Evolutionary conservation across 2,797 vertebrate species (phyloP).

Genomic region (Sebastes diploproa): DNA sequence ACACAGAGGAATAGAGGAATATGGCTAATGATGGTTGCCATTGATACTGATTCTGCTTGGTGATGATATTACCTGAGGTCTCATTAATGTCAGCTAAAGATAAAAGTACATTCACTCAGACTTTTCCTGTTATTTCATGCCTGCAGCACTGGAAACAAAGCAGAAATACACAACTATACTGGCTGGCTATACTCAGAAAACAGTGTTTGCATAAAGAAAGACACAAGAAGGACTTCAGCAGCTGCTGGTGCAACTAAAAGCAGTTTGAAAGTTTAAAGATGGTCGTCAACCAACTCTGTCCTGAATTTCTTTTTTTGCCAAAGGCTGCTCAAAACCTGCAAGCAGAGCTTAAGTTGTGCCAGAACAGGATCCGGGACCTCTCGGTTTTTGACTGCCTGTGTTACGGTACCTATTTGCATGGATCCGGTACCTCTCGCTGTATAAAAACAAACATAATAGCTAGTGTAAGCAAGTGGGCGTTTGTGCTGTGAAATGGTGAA

Average conservation of each 20-base stretch:
- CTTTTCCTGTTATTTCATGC: background rate
- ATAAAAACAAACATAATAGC: background rate
- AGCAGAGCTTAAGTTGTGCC: background rate
- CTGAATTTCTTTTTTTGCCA: background rate
- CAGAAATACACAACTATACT: background rate
- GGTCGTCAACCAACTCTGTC: background rate
- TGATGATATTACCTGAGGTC: background rate
- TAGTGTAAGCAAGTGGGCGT: background rate
- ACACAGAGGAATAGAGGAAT: background rate
- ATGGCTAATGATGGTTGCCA: background rate
- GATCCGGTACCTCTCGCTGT: no score
- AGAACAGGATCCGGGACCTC: background rate
- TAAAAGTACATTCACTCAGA: background rate
- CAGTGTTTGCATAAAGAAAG: background rate
- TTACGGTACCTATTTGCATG: no score
- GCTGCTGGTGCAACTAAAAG: background rate
- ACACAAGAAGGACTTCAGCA: background rate
- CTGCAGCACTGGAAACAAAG: background rate
- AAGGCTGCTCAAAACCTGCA: background rate
- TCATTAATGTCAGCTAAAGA: background rate
- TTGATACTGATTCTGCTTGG: background rate
- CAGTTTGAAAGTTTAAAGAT: background rate
- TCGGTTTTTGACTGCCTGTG: no score
- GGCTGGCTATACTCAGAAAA: background rate
- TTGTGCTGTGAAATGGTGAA: no score